Evolutionary conservation across 1,140 invertebrate species (phyloP).

Genomic region (Aphidius gifuensis): DNA sequence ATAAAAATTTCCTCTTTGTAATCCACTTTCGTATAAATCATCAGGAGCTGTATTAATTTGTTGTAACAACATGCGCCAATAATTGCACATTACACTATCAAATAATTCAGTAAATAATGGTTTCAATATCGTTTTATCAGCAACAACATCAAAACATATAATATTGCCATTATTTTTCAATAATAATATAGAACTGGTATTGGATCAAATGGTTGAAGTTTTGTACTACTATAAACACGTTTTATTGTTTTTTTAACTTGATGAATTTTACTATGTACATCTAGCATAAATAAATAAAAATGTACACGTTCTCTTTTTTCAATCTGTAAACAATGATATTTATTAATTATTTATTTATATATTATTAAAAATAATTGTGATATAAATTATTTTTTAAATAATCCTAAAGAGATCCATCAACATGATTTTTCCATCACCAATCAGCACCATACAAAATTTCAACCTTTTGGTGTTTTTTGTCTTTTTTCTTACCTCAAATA

Average conservation of each 20-base stretch:
- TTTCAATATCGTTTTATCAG: conserved; percentile 98
- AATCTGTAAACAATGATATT: conserved; percentile 95
- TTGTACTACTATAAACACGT: conserved; percentile 64
- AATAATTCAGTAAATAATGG: conserved; percentile 93
- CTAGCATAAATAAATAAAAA: too few species aligned
- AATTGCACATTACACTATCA: conserved; percentile 81
- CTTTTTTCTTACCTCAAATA: too few species aligned
- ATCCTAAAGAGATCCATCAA: conserved; percentile 98
- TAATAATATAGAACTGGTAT: conserved; percentile 88
- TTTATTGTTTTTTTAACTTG: conserved; percentile 71
- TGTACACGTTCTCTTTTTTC: too few species aligned
- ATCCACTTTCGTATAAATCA: conserved; percentile 97
- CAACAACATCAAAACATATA: conserved; percentile 99
- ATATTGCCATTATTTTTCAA: conserved; percentile 80
- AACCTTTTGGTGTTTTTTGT: conserved; percentile 64
- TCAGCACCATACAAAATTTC: conserved; percentile 83
- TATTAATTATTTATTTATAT: conserved; percentile 85
- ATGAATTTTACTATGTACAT: too few species aligned
- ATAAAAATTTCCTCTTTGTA: conserved; percentile 94
- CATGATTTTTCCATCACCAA: conserved; percentile 97
- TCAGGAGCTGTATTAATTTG: conserved; percentile 95
- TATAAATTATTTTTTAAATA: too few species aligned
- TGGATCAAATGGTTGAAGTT: conserved; percentile 83
- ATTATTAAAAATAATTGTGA: conserved; percentile 58
- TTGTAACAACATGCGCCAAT: conserved; percentile 90